Evolutionary conservation across 2,113 vertebrate genomes (phyloP), one percentile per base, ranked within the genome.

Genomic region (Corythornis cristatus): DNA sequence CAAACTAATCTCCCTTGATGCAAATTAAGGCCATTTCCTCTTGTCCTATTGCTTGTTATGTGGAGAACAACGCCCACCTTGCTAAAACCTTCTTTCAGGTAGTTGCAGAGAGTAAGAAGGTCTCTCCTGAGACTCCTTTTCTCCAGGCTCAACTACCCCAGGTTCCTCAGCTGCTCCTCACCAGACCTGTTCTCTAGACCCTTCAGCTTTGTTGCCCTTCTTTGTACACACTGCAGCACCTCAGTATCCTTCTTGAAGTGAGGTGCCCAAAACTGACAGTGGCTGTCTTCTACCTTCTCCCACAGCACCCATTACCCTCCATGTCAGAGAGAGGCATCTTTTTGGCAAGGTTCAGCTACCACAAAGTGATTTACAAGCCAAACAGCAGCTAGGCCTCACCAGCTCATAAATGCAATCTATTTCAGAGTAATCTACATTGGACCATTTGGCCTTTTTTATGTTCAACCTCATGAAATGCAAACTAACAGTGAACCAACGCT

Each of bases 311-410:
- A 62, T 3, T 6, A n/a, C 12, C 17, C 23, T 77, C n/a, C 29
- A 5, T 0, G 1, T 9, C 53, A 5, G 8, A 29, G 50, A 83
- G 7, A 57, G 23, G 20, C 42, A 58, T 16, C 23, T 71, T 25
- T 50, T 58, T 51, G 45, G 5, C 48, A 45, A 54, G 33, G 20
- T 43, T 82, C 12, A 60, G 51, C n/a, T 75, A 26, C 23, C 16
- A 31, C 0, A 1, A 58, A 29, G 20, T 13, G 12, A 40, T 45
- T 61, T 65, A 81, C 7, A 42, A 43, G 88, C 40, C 9, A 83
- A 15, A 40, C 12, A 58, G 75, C 6, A 45, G 8, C 9, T 11
- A 48, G 35, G 26, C 35, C 28, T 23, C 68, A 35, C 3, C 46
- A 80, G 54, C 50, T 46, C 37, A 18, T 15, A 81, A 25, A 57